Evolutionary conservation across 2,113 vertebrate genomes (phyloP), one percentile per base, ranked within the genome.

Genomic region (Nettapus auritus): DNA sequence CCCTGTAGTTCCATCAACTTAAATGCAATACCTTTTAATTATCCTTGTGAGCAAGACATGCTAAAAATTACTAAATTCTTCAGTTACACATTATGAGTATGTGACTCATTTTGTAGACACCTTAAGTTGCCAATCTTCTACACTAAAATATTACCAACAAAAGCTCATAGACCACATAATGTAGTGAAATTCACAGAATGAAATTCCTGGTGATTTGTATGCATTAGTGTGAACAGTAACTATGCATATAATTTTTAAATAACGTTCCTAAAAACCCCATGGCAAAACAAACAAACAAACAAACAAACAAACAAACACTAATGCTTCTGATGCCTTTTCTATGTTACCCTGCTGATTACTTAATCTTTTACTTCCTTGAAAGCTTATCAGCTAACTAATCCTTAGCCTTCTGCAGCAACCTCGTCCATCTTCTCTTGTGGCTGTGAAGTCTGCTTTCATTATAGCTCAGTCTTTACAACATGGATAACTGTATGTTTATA

Each of bases 21-120:
- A 88, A 90, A 94, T 84, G 66, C 62, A 68, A 84, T 75, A 89
- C 66, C 83, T 81, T 84, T 90, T 86, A 96, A 94, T 91, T 93
- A 89, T 44, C 70, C n/a, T 78, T n/a, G 57, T 53, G 62, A 92
- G 60, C 56, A 93, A 93, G 83, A 82, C 53, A 64, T 7, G 66
- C 78, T 44, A 91, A 68, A 89, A 91, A 89, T 93, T 86, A 90
- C 44, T 84, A 34, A 63, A 1, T 33, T 87, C 78, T 77, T 78
- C 74, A 77, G 84, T 85, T 89, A 86, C 0, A 2, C 70, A 36
- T 91, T 63, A 36, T 40, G 67, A 63, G 66, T 87, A 81, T 3
- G 6, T 82, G 87, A 90, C 67, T 53, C 57, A 69, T 91, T 96
- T 62, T 89, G 77, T 86, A 89, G 95, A 94, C 34, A 60, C 38